Evolutionary conservation across 2,113 vertebrate species (phyloP).

Genomic region (Pandion haliaetus): DNA sequence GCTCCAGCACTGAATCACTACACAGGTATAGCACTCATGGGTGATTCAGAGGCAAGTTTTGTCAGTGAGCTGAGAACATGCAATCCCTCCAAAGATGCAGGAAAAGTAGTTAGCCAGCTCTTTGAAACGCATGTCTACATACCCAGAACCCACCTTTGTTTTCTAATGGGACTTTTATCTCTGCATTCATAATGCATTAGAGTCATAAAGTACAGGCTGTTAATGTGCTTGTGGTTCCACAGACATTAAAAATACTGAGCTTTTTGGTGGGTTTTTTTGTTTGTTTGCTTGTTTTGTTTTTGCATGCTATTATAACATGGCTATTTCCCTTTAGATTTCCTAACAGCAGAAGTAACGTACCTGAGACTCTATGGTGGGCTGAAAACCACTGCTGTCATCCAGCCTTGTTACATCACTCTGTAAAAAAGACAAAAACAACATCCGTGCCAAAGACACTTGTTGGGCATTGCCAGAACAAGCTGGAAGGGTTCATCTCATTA

Average conservation of each 20-base stretch:
- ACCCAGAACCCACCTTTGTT: background rate
- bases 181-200: background rate
- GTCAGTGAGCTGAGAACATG: background rate
- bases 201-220: background rate
- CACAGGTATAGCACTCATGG: background rate
- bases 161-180: background rate
- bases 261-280: background rate
- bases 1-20: background rate
- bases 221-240: background rate
- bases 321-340: background rate
- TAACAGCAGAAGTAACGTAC: background rate
- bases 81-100: background rate
- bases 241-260: background rate
- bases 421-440: background rate
- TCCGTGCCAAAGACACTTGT: background rate
- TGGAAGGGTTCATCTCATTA: background rate
- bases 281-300: background rate
- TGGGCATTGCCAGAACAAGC: background rate
- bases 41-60: background rate
- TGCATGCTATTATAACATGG: background rate
- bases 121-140: accelerated
- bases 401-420: conserved; percentile 8
- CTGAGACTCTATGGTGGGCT: conserved; percentile 53
- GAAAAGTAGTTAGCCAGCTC: background rate
- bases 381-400: conserved; percentile 16